Evolutionary conservation across 2,113 vertebrate genomes (phyloP).

Genomic region (Corythornis madagascariensis): DNA sequence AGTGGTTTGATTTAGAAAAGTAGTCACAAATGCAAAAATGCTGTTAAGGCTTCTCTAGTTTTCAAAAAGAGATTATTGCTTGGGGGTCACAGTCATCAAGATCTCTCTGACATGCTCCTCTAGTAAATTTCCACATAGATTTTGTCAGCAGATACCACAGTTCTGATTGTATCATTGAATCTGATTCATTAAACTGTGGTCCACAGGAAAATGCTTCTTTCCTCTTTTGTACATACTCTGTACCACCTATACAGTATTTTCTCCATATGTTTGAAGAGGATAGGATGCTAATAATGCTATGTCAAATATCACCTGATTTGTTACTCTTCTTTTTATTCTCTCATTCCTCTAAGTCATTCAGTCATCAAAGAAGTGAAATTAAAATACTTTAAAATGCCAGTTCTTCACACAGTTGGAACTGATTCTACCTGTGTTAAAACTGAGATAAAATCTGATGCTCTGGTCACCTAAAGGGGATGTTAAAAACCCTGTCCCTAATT

Average conservation of each 20-base stretch:
- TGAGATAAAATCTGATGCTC: not conserved
- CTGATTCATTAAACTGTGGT: not conserved
- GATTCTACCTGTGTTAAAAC: slow-evolving; percentile 17
- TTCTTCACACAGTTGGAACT: not conserved
- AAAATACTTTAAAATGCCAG: not conserved
- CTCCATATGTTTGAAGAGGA: not conserved
- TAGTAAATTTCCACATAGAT: not conserved
- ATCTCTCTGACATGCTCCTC: not conserved
- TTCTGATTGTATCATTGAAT: not conserved
- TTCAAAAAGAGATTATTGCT: not conserved
- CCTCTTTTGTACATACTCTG: not conserved
- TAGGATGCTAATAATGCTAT: not conserved
- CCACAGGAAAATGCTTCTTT: not conserved
- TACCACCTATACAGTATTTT: not conserved
- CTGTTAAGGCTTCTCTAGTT: not conserved
- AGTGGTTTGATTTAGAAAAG: not conserved
- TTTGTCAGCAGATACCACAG: not conserved
- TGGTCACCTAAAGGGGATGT: not conserved
- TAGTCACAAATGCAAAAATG: not conserved
- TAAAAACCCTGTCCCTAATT: slow-evolving; percentile 7
- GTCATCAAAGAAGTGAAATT: not conserved
- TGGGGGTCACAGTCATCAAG: not conserved
- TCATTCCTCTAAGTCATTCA: not conserved
- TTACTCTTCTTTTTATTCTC: not conserved
- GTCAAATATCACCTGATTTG: not conserved